These are phyloP conservation scores for Amphiprion ocellaris DNA, from an alignment of 2,113 vertebrate genomes.

Conservation along the genomic window DNA sequence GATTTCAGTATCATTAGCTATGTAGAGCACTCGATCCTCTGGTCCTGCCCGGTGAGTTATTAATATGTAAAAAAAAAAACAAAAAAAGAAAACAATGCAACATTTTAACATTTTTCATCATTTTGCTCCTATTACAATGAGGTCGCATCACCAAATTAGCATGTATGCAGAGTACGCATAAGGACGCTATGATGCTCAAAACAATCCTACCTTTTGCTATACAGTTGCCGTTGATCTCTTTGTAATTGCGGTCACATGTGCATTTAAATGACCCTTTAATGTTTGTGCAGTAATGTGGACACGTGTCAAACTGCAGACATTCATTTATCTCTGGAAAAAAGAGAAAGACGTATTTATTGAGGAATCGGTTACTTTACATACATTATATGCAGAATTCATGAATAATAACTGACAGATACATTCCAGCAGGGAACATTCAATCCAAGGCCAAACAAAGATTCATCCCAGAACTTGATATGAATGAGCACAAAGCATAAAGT, in stretches of 20 bases:
- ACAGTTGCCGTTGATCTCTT: constrained; percentile 91
- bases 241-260: constrained; percentile 93
- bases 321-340: constrained; percentile 91
- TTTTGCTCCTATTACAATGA: not conserved
- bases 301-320: constrained; percentile 93
- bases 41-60: constrained; percentile 90
- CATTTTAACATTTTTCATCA: constrained; percentile 26
- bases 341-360: constrained; percentile 12
- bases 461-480: not conserved
- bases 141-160: not conserved
- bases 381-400: not conserved
- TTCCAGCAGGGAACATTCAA: not conserved
- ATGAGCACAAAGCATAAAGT: not conserved
- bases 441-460: not conserved
- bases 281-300: constrained; percentile 94
- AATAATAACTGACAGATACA: not conserved
- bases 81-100: constrained; percentile 72
- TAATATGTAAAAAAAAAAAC: constrained; percentile 47
- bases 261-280: constrained; percentile 96
- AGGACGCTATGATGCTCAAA: not conserved
- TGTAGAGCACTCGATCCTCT: constrained; percentile 99
- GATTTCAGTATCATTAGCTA: constrained; percentile 99
- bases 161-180: not conserved
- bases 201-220: constrained; percentile 91
- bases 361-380: not conserved